Evolutionary conservation across 1,140 invertebrate species (phyloP).

Genomic region (Aphis gossypii): DNA sequence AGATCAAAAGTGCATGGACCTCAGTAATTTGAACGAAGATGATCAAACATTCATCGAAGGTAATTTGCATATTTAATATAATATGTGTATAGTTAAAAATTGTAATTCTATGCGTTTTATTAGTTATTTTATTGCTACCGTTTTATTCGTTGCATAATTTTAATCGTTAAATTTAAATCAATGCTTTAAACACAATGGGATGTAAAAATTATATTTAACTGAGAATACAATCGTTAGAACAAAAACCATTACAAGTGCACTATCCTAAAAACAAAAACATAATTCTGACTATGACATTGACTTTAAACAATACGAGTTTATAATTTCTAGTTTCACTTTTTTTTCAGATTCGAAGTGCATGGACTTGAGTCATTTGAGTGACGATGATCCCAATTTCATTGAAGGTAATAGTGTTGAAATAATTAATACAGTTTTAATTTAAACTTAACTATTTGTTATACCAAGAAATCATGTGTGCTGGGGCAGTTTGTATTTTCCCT

Average conservation of each 20-base stretch:
- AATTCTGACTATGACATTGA: conserved; percentile 9
- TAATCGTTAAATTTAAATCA: neutral
- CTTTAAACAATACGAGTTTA: neutral
- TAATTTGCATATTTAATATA: conserved; percentile 24
- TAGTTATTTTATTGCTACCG: neutral
- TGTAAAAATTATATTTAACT: neutral
- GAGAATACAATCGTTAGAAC: neutral
- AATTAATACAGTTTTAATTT: conserved; percentile 22
- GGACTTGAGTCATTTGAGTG: conserved; percentile 54
- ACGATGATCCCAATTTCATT: conserved; percentile 46
- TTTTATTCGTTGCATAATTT: neutral
- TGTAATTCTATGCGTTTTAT: neutral
- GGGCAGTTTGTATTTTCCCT: conserved; percentile 35
- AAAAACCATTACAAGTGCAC: neutral
- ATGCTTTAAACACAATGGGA: neutral
- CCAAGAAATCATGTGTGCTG: conserved; percentile 27
- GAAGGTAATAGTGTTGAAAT: conserved; percentile 48
- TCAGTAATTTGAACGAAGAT: conserved; percentile 45
- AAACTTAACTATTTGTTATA: conserved; percentile 11
- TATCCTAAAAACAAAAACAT: neutral
- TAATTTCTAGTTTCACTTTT: conserved; percentile 41
- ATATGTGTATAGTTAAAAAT: neutral
- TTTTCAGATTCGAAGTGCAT: conserved; percentile 48
- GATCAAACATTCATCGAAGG: conserved; percentile 54
- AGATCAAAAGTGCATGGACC: conserved; percentile 57